Evolutionary conservation across 2,888 invertebrate genomes (phyloP).

Genomic region (Drosophila longiperda): DNA sequence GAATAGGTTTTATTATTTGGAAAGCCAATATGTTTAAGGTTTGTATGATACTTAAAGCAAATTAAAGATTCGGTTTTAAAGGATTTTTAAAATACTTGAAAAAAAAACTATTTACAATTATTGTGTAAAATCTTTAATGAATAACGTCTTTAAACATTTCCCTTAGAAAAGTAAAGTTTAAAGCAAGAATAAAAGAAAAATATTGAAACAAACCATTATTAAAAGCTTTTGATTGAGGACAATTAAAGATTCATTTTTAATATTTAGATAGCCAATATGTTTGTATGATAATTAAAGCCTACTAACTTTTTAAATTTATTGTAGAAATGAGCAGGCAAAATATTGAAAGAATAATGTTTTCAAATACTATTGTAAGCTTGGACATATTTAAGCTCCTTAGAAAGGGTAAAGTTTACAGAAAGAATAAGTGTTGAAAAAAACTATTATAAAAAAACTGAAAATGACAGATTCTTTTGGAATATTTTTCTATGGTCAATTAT

Average conservation of each 20-base stretch:
- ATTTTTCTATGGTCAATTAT: background rate
- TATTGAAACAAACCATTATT: too few species aligned
- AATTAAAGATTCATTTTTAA: constrained; percentile 26
- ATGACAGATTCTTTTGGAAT: background rate
- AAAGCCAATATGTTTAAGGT: background rate
- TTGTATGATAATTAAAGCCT: background rate
- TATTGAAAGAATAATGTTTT: background rate
- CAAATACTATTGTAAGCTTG: background rate
- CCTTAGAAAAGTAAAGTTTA: too few species aligned
- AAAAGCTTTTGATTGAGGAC: constrained; percentile 26
- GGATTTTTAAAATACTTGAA: background rate
- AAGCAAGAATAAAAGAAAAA: too few species aligned
- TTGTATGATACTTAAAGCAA: background rate
- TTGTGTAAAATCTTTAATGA: background rate
- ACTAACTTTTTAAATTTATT: too few species aligned
- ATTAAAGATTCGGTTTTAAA: background rate
- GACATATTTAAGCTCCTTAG: background rate
- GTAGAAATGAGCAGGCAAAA: too few species aligned
- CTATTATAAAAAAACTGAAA: background rate
- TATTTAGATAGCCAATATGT: background rate
- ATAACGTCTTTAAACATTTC: background rate
- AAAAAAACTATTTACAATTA: background rate
- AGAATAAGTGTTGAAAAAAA: background rate
- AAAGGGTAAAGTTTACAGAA: background rate
- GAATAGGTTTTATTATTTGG: background rate